Conservation (phyloP, 2,888 invertebrate genomes). For the Cyclophora punctaria region DNA sequence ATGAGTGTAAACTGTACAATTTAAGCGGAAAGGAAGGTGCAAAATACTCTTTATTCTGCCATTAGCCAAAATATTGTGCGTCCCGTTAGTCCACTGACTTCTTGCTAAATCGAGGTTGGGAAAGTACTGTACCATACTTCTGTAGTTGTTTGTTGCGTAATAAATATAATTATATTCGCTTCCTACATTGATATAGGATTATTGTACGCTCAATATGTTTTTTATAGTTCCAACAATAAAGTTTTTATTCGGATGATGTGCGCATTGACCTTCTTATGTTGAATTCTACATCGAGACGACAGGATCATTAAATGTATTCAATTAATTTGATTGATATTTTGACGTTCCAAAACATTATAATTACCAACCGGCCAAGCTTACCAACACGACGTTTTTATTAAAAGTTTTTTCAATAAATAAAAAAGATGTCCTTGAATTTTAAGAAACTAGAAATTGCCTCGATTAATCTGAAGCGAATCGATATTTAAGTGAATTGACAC, state of each 20-base stretch:
- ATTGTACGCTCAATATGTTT: no score
- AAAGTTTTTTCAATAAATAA: constrained; percentile 2
- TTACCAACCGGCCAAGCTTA: constrained; percentile 4
- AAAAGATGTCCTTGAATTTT: constrained; percentile 27
- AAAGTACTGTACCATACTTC: no score
- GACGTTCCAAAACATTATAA: constrained; percentile 19
- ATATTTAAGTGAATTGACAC: constrained; percentile 41
- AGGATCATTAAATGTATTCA: constrained; percentile 21
- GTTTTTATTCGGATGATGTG: constrained; percentile 21
- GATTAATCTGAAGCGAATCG: constrained; percentile 43
- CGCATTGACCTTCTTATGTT: constrained; percentile 26
- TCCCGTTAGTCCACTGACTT: no score
- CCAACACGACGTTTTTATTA: background rate
- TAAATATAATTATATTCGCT: constrained; percentile 2
- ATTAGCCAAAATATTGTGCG: no score
- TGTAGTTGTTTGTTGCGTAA: no score
- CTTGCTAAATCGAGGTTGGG: no score
- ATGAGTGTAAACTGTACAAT: no score
- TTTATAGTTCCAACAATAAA: constrained; percentile 3
- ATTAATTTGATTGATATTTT: constrained; percentile 24
- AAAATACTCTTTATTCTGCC: no score
- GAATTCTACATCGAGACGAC: constrained; percentile 3
- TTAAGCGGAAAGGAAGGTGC: no score
- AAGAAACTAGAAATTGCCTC: constrained; percentile 33
- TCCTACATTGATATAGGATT: constrained; percentile 3